Percentiles rank a stretch among this genome's conserved stretches.
Conservation (phyloP, 2,888 invertebrate species). For the Stegophylla sp. region DNA sequence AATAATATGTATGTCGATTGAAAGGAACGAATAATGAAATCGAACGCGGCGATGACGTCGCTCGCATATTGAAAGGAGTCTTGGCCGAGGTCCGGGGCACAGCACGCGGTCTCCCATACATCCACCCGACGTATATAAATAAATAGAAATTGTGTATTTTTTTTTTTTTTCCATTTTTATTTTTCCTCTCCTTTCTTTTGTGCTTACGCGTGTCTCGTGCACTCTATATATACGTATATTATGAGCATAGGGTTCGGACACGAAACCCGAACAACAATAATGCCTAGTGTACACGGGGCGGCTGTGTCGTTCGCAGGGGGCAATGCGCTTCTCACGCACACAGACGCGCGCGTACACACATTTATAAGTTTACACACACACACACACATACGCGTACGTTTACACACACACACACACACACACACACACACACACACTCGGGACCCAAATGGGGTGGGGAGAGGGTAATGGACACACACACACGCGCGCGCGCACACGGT, state of each 20-base stretch:
- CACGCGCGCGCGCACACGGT: not conserved
- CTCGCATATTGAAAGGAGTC: no score
- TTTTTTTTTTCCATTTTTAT: not conserved
- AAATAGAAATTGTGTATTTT: not conserved
- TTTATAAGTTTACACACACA: not conserved
- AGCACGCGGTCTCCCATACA: not conserved
- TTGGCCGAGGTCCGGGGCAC: not conserved
- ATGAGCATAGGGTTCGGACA: constrained; percentile 13
- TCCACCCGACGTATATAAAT: not conserved
- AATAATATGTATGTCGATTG: not conserved
- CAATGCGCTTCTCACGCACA: constrained; percentile 20
- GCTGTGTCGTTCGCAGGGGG: constrained; percentile 20
- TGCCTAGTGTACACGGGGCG: not conserved
- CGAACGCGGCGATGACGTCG: not conserved
- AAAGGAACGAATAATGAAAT: not conserved
- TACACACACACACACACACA: not conserved
- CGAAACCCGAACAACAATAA: constrained; percentile 13
- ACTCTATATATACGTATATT: no score
- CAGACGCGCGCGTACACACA: not conserved
- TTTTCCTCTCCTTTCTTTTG: not conserved
- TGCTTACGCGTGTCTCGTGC: not conserved
- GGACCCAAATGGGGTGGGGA: no score
- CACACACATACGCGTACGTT: not conserved
- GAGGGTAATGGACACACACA: no score
- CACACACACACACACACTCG: constrained; percentile 36